Evolutionary conservation across 2,888 invertebrate species (phyloP).

Genomic region (Cheiracanthium punctorium): DNA sequence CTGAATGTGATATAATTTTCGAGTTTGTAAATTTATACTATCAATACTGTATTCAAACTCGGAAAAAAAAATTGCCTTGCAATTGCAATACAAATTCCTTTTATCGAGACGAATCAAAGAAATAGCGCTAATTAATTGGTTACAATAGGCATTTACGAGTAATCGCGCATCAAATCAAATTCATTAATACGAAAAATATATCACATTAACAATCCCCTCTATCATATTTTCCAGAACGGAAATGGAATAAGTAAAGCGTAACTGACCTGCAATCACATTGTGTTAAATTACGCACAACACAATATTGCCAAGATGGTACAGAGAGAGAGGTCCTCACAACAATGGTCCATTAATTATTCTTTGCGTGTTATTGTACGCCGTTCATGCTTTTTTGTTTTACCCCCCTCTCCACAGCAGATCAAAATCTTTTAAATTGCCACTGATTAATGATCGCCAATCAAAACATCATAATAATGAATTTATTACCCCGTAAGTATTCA

Average conservation of each 20-base stretch:
- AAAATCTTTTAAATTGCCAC: background rate
- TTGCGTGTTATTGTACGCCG: background rate
- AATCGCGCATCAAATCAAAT: no score
- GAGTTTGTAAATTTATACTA: no score
- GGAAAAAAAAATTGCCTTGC: no score
- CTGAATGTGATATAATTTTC: no score
- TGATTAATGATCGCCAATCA: background rate
- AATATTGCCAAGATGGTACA: background rate
- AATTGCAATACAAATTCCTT: no score
- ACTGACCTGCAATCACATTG: background rate
- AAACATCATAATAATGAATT: constrained; percentile 1
- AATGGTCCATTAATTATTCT: background rate
- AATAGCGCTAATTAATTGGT: no score
- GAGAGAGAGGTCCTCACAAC: no score
- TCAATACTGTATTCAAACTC: no score
- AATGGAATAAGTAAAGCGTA: background rate
- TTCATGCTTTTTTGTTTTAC: background rate
- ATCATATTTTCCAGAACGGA: background rate
- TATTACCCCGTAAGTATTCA: constrained; percentile 3
- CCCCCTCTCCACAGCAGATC: background rate
- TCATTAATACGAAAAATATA: no score
- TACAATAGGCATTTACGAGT: no score
- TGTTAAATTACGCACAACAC: background rate
- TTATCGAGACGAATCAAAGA: no score
- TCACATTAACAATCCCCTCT: no score